Percentiles rank a stretch among this genome's conserved stretches.
Evolutionary conservation across 1,140 invertebrate genomes (phyloP).

Genomic region (Drosophila biarmipes): DNA sequence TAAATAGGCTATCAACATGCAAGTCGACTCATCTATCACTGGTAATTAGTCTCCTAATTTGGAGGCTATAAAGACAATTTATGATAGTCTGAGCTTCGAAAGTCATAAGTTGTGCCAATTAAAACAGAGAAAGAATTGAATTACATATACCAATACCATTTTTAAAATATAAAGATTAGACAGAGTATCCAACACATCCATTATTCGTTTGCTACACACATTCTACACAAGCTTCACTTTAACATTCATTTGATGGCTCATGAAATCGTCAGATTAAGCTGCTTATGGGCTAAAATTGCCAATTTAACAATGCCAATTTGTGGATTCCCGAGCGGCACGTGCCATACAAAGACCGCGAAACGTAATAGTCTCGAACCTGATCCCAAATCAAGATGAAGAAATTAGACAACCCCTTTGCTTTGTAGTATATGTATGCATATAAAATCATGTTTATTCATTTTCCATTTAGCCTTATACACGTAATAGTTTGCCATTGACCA

Average conservation of each 20-base stretch:
- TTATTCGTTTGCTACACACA: not conserved
- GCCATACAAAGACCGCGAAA: not conserved
- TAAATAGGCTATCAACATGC: conserved; percentile 26
- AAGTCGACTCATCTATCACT: conserved; percentile 1
- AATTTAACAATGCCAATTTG: conserved; percentile 21
- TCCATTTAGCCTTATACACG: conserved; percentile 64
- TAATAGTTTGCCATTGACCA: conserved; percentile 80
- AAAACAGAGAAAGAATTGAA: too few species aligned
- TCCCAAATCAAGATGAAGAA: conserved; percentile 2
- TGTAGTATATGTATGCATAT: conserved; percentile 44
- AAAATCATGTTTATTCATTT: conserved; percentile 73
- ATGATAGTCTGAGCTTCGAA: not conserved
- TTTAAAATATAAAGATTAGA: too few species aligned
- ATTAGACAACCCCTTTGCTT: not conserved
- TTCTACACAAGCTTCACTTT: not conserved
- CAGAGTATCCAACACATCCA: conserved; percentile 6
- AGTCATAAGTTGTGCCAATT: not conserved
- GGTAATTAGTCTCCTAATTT: conserved; percentile 20
- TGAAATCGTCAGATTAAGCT: conserved; percentile 39
- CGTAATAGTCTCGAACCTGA: conserved; percentile 4
- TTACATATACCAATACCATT: too few species aligned
- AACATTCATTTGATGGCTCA: conserved; percentile 10
- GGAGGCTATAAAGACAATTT: conserved; percentile 7
- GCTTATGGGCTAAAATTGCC: conserved; percentile 33
- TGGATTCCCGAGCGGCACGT: conserved; percentile 18